Base-by-base conservation (phyloP, 2,888 invertebrate genomes). In the Drosophila hawaiiensis region DNA sequence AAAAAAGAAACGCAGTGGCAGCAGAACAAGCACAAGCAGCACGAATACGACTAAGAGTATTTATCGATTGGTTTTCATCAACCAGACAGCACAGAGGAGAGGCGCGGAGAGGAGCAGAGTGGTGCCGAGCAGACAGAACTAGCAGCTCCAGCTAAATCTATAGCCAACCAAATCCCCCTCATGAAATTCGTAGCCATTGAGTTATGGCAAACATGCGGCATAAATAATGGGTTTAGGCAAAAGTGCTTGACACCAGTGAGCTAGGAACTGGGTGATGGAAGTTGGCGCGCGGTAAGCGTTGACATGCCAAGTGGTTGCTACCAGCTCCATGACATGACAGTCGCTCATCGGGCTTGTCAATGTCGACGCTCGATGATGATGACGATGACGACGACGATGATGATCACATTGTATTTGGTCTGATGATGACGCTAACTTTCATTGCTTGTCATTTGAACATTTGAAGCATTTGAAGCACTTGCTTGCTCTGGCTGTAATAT, bases 151-250 rank as follows among this genome's bases (percentile, higher is more conserved):
- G 43, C 58, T 49, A 61, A 71, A 60, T 58, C 66, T 49, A 50
- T 67, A 31, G 55, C 37, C 60, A 41, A 53, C 22, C 59, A 73
- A 76, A 72, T 56, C 70, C 66, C 55, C 29, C 52, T 55, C 56
- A 53, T 62, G 69, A 74, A 73, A 77, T 65, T 78, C 69, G 65
- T 54, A 63, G 81, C 81, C 89, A 90, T 89, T 87, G 87, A 87
- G 89, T 87, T 87, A 87, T 87, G 90, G 89, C 84, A 90, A 87
- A 82, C 89, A 87, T 90, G 89, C 84, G 82, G 89, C 86, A 87
- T 90, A 87, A 87, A 90, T 87, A 90, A 90, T 89, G 84, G 78
- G 80, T 69, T 84, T 73, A 66, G 76, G 82, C 74, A 78, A 59
- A 80, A 80, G 70, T 74, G 82, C 74, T 69, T 70, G 77, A 72